Conservation (phyloP, 2,113 vertebrate genomes). For the Noturus placidus region DNA sequence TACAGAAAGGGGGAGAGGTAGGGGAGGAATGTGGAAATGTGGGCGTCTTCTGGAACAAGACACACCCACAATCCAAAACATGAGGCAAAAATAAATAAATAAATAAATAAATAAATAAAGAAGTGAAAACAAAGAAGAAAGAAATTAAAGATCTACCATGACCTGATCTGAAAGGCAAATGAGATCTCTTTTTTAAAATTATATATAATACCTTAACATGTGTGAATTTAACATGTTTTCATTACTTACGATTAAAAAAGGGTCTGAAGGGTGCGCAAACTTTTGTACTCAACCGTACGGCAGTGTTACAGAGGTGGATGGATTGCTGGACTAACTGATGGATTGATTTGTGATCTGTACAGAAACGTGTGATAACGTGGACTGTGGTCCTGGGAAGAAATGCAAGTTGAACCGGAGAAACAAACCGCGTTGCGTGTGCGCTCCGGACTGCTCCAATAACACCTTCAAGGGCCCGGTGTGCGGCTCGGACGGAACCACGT, state of each 20-base stretch:
- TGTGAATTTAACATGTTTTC: background rate
- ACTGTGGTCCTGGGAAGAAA: constrained; percentile 84
- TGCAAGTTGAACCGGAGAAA: constrained; percentile 91
- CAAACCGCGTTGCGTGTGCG: constrained; percentile 86
- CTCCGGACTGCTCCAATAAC: constrained; percentile 86
- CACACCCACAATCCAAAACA: background rate
- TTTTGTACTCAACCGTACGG: background rate
- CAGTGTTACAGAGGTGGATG: background rate
- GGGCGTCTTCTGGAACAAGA: background rate
- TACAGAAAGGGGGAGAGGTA: background rate
- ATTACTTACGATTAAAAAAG: background rate
- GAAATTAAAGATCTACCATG: background rate
- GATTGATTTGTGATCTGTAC: background rate
- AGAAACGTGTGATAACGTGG: constrained; percentile 89
- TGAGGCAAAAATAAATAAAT: background rate
- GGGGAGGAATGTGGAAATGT: background rate
- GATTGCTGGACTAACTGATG: background rate
- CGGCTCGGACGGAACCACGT: constrained; percentile 86
- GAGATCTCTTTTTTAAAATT: background rate
- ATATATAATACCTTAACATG: background rate
- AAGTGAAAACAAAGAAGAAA: background rate
- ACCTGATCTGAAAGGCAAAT: background rate
- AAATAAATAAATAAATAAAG: too few species aligned
- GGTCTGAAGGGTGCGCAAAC: background rate
- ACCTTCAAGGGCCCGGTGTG: constrained; percentile 86